Evolutionary conservation across 2,113 vertebrate genomes (phyloP).

Genomic region (Azemiops feae): DNA sequence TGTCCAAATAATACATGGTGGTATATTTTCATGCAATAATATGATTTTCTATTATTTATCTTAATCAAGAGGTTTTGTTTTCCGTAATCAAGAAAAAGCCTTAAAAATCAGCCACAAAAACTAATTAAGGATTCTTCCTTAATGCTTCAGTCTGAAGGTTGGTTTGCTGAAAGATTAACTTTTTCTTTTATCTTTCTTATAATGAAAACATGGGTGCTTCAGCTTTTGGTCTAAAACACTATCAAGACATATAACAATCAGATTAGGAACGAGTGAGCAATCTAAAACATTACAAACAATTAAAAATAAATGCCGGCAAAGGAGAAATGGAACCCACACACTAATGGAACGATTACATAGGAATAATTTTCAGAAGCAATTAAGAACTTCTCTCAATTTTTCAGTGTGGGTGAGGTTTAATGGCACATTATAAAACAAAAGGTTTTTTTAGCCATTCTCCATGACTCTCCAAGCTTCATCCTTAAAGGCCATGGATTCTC

Average conservation of each 20-base stretch:
- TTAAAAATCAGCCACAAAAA: neutral
- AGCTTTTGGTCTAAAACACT: neutral
- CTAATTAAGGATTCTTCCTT: neutral
- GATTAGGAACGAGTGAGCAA: neutral
- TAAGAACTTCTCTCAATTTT: neutral
- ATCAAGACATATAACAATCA: neutral
- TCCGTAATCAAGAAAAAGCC: slow-evolving; percentile 13
- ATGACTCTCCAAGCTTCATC: neutral
- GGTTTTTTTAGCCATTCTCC: neutral
- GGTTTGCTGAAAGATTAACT: neutral
- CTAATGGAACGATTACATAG: neutral
- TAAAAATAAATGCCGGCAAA: neutral
- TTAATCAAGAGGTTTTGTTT: slow-evolving; percentile 20
- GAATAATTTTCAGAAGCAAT: neutral
- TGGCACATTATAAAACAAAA: neutral
- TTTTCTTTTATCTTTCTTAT: neutral
- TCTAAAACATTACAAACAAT: neutral
- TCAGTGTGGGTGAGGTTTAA: neutral
- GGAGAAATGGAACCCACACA: neutral
- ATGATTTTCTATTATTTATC: slow-evolving; percentile 28
- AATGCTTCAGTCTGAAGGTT: neutral
- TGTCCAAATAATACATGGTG: slow-evolving; percentile 11
- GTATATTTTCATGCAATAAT: slow-evolving; percentile 9
- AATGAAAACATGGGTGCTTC: neutral
- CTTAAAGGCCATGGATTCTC: neutral